phyloP scores from a whole-genome alignment of 2,113 vertebrate genomes.

The Hemicordylus capensis region DNA sequence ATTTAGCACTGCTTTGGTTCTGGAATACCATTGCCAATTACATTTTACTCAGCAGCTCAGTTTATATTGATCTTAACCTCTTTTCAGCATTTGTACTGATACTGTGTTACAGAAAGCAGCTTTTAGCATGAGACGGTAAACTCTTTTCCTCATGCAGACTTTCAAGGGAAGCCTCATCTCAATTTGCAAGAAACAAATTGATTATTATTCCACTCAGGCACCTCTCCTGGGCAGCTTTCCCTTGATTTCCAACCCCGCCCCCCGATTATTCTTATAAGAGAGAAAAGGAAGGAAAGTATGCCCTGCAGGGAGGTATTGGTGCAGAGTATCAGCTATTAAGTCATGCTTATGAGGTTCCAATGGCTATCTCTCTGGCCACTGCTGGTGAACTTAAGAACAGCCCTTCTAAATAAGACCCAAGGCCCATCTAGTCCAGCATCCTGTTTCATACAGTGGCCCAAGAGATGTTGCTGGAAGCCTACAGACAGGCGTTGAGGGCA shows the following conservation, averaged over 20 bases:
- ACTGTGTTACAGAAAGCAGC: neutral
- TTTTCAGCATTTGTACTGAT: neutral
- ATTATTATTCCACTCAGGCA: neutral
- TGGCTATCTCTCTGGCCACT: neutral
- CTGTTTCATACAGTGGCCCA: too few relatives aligned
- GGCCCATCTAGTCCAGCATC: too few relatives aligned
- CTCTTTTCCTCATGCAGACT: neutral
- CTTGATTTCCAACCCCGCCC: too few relatives aligned
- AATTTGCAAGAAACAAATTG: neutral
- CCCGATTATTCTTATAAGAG: neutral
- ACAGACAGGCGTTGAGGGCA: too few relatives aligned
- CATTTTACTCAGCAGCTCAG: slow-evolving; percentile 1
- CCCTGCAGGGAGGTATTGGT: neutral
- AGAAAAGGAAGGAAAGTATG: neutral
- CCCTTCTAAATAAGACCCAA: too few relatives aligned
- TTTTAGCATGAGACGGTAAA: neutral
- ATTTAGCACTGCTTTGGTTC: slow-evolving; percentile 32
- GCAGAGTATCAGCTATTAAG: neutral
- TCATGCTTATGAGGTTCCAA: neutral
- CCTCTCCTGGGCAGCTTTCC: neutral
- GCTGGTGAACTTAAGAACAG: neutral
- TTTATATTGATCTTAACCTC: neutral
- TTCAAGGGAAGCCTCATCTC: neutral
- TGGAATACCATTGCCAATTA: neutral
- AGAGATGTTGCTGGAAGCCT: too few relatives aligned